These are phyloP conservation scores for Metopolophium dirhodum DNA, from an alignment of 1,140 invertebrate genomes.

Conservation along the genomic window DNA sequence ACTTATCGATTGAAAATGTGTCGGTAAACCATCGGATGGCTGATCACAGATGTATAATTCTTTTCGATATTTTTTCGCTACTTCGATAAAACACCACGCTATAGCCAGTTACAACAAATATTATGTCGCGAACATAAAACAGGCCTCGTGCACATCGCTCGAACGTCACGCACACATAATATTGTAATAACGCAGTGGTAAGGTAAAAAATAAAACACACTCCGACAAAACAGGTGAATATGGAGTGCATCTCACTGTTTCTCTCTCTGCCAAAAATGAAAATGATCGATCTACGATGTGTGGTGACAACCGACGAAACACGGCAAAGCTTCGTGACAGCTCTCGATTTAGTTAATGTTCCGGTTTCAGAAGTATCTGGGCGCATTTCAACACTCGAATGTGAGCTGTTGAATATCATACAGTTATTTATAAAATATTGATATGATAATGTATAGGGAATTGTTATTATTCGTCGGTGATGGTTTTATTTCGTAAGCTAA, in stretches of 20 bases:
- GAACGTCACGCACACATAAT: neutral
- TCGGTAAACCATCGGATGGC: neutral
- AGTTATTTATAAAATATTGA: neutral
- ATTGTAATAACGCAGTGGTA: neutral
- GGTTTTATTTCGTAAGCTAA: neutral
- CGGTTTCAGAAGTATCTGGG: neutral
- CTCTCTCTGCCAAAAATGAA: neutral
- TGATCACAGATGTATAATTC: no score
- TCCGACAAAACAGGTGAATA: neutral
- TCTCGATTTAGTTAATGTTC: neutral
- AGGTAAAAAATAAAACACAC: neutral
- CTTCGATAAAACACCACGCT: neutral
- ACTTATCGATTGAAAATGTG: neutral
- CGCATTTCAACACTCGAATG: neutral
- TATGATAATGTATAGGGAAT: neutral
- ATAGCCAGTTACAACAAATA: neutral
- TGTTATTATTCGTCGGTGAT: neutral
- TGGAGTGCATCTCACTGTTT: neutral
- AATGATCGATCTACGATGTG: neutral
- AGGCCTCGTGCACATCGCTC: no score
- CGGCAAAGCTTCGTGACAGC: neutral
- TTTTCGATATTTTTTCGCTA: neutral
- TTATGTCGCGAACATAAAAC: neutral
- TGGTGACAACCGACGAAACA: neutral
- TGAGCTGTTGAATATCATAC: neutral